Evolutionary conservation across 2,888 invertebrate species (phyloP).

Genomic region (Noctuana brunneofusca): DNA sequence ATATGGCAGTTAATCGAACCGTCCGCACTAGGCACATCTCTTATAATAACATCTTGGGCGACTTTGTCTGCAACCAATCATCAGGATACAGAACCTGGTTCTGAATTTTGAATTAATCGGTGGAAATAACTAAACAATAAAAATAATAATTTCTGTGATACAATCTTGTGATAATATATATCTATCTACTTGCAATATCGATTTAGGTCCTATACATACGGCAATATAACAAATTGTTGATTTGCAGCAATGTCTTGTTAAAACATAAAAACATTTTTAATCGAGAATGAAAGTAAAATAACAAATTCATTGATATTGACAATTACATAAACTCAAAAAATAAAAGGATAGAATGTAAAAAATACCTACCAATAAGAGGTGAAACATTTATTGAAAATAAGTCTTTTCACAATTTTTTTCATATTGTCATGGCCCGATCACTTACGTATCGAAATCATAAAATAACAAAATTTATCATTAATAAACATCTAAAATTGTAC

Average conservation of each 20-base stretch:
- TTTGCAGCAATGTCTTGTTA: slow-evolving; percentile 19
- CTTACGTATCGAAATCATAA: slow-evolving; percentile 68
- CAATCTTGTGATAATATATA: slow-evolving; percentile 26
- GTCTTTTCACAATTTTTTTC: slow-evolving; percentile 63
- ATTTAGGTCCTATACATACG: slow-evolving; percentile 8
- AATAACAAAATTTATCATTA: slow-evolving; percentile 65
- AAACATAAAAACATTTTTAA: slow-evolving; percentile 24
- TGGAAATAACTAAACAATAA: slow-evolving; percentile 61
- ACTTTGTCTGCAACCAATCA: slow-evolving; percentile 60
- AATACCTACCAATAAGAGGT: slow-evolving; percentile 31
- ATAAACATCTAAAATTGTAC: slow-evolving; percentile 70
- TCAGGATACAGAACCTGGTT: slow-evolving; percentile 68
- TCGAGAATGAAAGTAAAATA: slow-evolving; percentile 25
- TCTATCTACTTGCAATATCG: background rate
- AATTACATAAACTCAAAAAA: slow-evolving; percentile 16
- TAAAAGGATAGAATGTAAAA: slow-evolving; percentile 43
- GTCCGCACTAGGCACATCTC: slow-evolving; percentile 74
- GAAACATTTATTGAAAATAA: slow-evolving; percentile 44
- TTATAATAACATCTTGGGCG: slow-evolving; percentile 57
- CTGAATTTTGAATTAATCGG: slow-evolving; percentile 75
- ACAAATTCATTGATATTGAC: slow-evolving; percentile 21
- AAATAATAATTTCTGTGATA: slow-evolving; percentile 32
- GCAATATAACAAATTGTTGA: slow-evolving; percentile 16
- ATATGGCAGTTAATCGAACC: slow-evolving; percentile 83
- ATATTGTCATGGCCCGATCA: slow-evolving; percentile 78